phyloP scores from a whole-genome alignment of 2,113 vertebrate genomes.

The Pomatorhinus ruficollis region DNA sequence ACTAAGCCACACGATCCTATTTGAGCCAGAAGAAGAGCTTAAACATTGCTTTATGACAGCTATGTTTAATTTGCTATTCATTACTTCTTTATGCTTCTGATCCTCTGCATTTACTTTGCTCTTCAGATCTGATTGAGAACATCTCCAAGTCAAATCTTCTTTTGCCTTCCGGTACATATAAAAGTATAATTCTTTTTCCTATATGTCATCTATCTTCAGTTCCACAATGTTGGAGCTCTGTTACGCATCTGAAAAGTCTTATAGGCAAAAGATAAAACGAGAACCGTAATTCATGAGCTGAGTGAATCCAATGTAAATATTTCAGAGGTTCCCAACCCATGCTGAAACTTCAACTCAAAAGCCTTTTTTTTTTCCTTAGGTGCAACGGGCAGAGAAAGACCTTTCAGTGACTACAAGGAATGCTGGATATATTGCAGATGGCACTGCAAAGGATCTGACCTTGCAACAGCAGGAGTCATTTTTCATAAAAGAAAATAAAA shows the following conservation, averaged over 20 bases:
- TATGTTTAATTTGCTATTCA: not conserved
- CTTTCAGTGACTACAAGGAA: not conserved
- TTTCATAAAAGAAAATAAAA: not conserved
- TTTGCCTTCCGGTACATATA: not conserved
- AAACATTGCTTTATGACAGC: not conserved
- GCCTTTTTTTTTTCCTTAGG: not conserved
- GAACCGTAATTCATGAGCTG: not conserved
- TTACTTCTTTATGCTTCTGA: not conserved
- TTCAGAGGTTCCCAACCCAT: not conserved
- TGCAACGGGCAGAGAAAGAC: not conserved
- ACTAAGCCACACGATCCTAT: not conserved
- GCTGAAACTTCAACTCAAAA: not conserved
- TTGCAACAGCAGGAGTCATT: not conserved
- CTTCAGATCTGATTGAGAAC: slow-evolving; percentile 30
- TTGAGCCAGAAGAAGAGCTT: not conserved
- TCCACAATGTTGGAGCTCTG: not conserved
- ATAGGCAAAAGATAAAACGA: not conserved
- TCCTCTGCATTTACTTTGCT: not conserved
- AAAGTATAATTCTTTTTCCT: not conserved
- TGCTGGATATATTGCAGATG: not conserved
- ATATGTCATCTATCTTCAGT: not conserved
- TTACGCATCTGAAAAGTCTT: not conserved
- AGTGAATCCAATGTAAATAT: not conserved
- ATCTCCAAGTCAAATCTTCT: slow-evolving; percentile 21
- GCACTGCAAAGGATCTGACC: not conserved